Base-by-base conservation (phyloP, 2,888 invertebrate genomes). In the Entomobrya multifasciata region DNA sequence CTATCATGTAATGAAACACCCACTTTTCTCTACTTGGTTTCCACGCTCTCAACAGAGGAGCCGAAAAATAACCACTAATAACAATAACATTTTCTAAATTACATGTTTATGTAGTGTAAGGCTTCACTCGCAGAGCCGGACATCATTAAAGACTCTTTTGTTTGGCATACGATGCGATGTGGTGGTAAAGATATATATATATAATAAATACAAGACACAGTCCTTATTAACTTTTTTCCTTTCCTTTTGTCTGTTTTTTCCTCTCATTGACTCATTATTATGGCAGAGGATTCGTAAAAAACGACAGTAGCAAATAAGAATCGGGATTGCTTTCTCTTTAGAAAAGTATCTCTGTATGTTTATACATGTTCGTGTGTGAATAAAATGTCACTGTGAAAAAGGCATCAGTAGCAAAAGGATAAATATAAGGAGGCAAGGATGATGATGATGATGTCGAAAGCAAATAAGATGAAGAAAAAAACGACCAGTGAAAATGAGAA, bases 11-110 rank as follows among this genome's bases (percentile, higher is more conserved):
- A 36, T 62, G 27, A 41, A 3, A 22, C 67, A 41, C 11, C 0
- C 25, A 20, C 5, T 57, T 27, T 25, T 47, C 22, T 17, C 49
- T 55, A 8, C 20, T 15, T 65, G 47, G 36, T 36, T 36, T 36
- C 8, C 36, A 6, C 36, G 36, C 36, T 36, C 65, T 49, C 25
- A 44, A 25, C 77, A 62, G 44, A 36, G 36, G 8, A 13, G 22
- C 67, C 49, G 57, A 41, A 27, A 62, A 17, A 52, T 13, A 70
- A 36, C 47, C 62, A 62, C 74, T 82, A 82, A 74, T 82, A 74
- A 82, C 74, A 82, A 82, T 82, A 74, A 74, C 82, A 74, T 82
- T 82, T 82, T 62, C 74, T 41, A 82, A 82, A 72, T 81, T 57
- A 72, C 81, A 57, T 55, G 55, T 80, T 47, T 70, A 67, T 62